A percentile compares a stretch with the other conserved stretches of the same genome.
These are phyloP conservation scores for Cyrtodaria siliqua DNA, from an alignment of 2,888 invertebrate species.

Conservation along the genomic window DNA sequence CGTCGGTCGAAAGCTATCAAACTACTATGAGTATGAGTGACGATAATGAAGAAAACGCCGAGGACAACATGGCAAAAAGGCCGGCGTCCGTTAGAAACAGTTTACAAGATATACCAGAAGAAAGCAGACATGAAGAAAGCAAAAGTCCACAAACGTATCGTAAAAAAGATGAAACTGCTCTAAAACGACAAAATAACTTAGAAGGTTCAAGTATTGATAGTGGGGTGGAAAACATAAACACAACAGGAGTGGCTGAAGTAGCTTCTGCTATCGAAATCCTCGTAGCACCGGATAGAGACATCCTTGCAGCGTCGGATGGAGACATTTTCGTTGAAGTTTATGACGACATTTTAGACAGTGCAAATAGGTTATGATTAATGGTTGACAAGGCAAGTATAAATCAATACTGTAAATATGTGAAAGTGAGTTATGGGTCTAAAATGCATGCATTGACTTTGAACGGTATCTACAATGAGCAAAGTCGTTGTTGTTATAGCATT, in stretches of 20 bases:
- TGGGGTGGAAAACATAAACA: constrained; percentile 20
- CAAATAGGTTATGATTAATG: no score
- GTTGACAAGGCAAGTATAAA: no score
- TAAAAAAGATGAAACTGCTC: constrained; percentile 4
- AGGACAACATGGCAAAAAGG: neutral
- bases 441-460: no score
- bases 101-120: constrained; percentile 27
- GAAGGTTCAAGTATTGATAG: constrained; percentile 14
- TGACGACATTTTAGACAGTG: no score
- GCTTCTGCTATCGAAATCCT: no score
- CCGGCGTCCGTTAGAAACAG: neutral
- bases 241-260: constrained; percentile 65
- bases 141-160: neutral
- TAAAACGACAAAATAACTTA: constrained; percentile 14
- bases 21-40: neutral
- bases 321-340: constrained; percentile 31
- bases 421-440: no score
- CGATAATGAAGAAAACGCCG: neutral
- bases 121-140: constrained; percentile 1
- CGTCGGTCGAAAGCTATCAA: constrained; percentile 19
- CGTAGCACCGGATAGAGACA: neutral
- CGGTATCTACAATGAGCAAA: no score
- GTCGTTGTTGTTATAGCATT: no score
- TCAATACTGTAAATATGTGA: no score
- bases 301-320: neutral